Percentiles rank a stretch among this genome's conserved stretches.
phyloP scores from a whole-genome alignment of 2,113 vertebrate genomes.

The Oreochromis spilurus region DNA sequence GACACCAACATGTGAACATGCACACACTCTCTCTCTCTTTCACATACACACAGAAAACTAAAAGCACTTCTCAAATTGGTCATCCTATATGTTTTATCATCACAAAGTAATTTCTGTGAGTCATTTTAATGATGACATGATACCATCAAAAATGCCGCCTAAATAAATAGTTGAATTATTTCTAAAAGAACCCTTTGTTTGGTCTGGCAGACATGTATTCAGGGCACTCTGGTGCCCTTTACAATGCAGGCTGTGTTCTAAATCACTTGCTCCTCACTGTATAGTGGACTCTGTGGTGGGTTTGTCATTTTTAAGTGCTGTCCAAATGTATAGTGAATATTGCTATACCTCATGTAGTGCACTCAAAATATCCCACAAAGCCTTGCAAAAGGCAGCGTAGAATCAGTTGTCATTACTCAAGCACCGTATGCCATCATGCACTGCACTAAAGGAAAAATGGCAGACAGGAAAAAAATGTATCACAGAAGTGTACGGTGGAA shows the following conservation, averaged over 20 bases:
- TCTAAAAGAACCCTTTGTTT: neutral
- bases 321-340: neutral
- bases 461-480: neutral
- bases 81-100: conserved; percentile 9
- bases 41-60: neutral
- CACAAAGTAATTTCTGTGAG: neutral
- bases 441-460: neutral
- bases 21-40: neutral
- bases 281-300: neutral
- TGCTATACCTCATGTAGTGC: neutral
- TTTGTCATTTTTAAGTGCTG: neutral
- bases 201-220: neutral
- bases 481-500: neutral
- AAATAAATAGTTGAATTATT: neutral
- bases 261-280: neutral
- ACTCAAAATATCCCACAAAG: neutral
- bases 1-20: neutral
- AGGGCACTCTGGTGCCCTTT: neutral
- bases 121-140: conserved; percentile 11
- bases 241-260: neutral
- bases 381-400: neutral
- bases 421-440: neutral
- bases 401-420: neutral
- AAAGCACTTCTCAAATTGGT: conserved; percentile 18
- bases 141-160: conserved; percentile 3